Base-by-base conservation (phyloP, 2,888 invertebrate genomes). In the Melipona bicolor region DNA sequence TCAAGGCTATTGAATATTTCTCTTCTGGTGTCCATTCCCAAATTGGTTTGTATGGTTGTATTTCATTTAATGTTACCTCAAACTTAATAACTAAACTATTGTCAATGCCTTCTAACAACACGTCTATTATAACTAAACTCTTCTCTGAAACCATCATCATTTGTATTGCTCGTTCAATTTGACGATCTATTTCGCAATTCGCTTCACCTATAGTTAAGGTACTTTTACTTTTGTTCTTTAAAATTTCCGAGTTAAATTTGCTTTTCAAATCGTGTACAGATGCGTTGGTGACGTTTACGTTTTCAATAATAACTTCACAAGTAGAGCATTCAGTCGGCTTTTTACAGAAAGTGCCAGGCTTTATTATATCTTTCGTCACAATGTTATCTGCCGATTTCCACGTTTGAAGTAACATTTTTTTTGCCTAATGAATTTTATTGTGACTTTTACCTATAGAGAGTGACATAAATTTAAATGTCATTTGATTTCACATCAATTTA, bases 21-120 rank as follows among this genome's bases (percentile, higher is more conserved):
- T 96, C 95, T 71, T 95, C 94, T 91, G 95, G 95, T n/a, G 95
- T 95, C 96, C 96, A 96, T 71, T 96, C 95, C 92, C 96, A 95
- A 50, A 96, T 94, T 15, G 95, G 89, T 88, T 95, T 95, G 84
- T 95, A 94, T 68, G 95, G 94, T 2, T 95, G 95, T 3, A 95
- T 94, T 65, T 95, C 95, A 21, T 88, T 90, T 73, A 96, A 87
- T 49, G 95, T 95, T 77, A 95, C 92, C 75, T 93, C 94, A 89
- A 95, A 95, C 0, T 93, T 92, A 11, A 96, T 92, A 87, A 94
- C 92, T 72, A 70, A 36, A 36, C 43, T 49, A n/a, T 74, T 36
- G 32, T 54, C 32, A 9, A 54, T 27, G 2, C 19, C 52, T 76
- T 84, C 85, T 11, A 61, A 15, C n/a, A 59, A 19, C 24, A 95